These are phyloP conservation scores for Ericerus pela DNA, from an alignment of 1,140 invertebrate genomes.

Conservation along the genomic window DNA sequence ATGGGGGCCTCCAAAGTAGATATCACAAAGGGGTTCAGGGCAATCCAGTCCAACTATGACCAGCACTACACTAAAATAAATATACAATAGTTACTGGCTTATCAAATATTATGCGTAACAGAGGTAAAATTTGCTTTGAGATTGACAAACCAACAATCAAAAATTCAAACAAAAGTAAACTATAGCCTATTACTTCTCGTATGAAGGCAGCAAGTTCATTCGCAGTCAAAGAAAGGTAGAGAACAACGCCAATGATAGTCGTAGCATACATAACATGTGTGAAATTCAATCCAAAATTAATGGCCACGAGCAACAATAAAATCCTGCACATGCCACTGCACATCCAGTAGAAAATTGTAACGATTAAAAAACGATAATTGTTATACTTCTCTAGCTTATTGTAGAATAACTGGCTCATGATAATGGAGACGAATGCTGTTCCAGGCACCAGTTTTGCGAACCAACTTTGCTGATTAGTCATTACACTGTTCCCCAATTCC, in stretches of 20 bases:
- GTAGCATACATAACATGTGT: not conserved
- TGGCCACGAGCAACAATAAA: not conserved
- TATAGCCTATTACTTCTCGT: not conserved
- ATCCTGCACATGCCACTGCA: not conserved
- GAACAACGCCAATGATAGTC: not conserved
- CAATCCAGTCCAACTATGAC: too few relatives aligned
- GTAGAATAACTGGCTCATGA: not conserved
- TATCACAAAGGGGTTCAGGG: too few relatives aligned
- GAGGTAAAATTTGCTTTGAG: too few relatives aligned
- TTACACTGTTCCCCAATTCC: not conserved
- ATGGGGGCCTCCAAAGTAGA: too few relatives aligned
- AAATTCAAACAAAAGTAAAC: too few relatives aligned
- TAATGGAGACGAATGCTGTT: not conserved
- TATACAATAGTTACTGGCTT: too few relatives aligned
- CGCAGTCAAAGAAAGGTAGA: not conserved
- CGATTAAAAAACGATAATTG: not conserved
- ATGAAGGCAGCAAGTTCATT: not conserved
- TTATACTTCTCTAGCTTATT: not conserved
- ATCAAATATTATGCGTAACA: too few relatives aligned
- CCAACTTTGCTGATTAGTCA: not conserved
- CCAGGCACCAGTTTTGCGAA: not conserved
- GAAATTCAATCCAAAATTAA: not conserved
- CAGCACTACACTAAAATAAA: too few relatives aligned
- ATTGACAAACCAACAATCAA: too few relatives aligned
- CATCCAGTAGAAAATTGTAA: conserved; percentile 1